phyloP scores from a whole-genome alignment of 2,113 vertebrate genomes.

The Pituophis catenifer region DNA sequence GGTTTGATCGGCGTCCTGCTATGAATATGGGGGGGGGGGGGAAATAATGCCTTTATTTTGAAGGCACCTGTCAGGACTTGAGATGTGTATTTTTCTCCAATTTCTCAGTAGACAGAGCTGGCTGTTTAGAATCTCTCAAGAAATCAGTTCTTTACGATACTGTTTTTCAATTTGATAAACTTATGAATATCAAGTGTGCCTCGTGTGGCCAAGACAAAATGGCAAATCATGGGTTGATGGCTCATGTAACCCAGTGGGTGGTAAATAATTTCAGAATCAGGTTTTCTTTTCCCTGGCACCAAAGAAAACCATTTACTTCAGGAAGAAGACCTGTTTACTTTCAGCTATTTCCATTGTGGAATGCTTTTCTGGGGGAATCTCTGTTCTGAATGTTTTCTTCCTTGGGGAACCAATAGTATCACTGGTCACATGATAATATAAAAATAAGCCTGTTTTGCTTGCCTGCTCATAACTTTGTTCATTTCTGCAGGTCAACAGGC shows the following conservation, averaged over 20 bases:
- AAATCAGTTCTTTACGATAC: background rate
- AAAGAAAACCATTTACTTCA: background rate
- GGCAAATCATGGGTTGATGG: background rate
- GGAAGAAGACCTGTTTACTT: background rate
- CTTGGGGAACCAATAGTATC: background rate
- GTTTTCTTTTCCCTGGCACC: background rate
- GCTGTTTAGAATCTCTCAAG: background rate
- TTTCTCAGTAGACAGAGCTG: background rate
- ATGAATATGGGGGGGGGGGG: background rate
- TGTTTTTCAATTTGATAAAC: background rate
- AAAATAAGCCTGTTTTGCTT: background rate
- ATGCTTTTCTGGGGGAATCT: background rate
- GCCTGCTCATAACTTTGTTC: background rate
- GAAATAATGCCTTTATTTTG: background rate
- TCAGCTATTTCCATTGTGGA: background rate
- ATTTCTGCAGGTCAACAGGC: background rate
- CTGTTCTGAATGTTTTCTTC: background rate
- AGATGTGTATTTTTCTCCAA: background rate
- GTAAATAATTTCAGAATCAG: background rate
- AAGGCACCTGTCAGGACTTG: background rate
- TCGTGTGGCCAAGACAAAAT: background rate
- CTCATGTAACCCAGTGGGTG: background rate
- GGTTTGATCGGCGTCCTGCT: background rate
- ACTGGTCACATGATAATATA: background rate
- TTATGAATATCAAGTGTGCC: background rate